Evolutionary conservation across 2,797 vertebrate genomes (phyloP), one percentile per base, ranked within the genome.

Genomic region (Rachycentron canadum): DNA sequence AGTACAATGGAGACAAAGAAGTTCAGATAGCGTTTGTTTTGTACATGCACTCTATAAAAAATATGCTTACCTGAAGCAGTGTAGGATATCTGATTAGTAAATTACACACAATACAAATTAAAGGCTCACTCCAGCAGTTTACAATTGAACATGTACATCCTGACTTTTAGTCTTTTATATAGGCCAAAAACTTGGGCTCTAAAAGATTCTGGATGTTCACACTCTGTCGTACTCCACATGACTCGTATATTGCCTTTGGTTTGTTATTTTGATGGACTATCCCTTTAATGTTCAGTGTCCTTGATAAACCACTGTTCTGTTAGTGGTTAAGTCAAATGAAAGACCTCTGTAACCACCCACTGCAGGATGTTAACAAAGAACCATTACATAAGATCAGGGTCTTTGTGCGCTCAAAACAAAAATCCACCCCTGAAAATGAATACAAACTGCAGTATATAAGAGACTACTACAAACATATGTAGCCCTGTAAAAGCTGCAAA

Each of bases 351-450:
- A 13, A 45, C 26, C 55, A 36, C n/a, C 5, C 14, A 41, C 53
- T 55, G 57, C 67, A 76, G 62, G 34, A 49, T 28, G 55, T 41
- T 52, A 47, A 63, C 28, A 70, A 70, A 23, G 32, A 49, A 28
- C 19, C 28, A 10, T 43, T 59, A 30, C 30, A 41, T 68, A 52
- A 63, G 43, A 63, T 63, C 32, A 34, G 7, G 16, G 25, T 30
- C 7, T 41, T 8, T 4, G 64, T 70, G 49, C 47, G 16, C 41
- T 36, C 3, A 0, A 45, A 13, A 30, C 30, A 56, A 67, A 71
- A 71, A 57, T 50, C 32, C n/a, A 50, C 1, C 25, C 25, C 5
- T 19, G 3, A 47, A 23, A 10, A 49, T 49, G 47, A 49, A 43
- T 0, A 21, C 45, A 13, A 28, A 28, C 52, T 53, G 52, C 26